Base-by-base conservation (phyloP, 2,797 vertebrate genomes). In the Tachyglossus aculeatus region DNA sequence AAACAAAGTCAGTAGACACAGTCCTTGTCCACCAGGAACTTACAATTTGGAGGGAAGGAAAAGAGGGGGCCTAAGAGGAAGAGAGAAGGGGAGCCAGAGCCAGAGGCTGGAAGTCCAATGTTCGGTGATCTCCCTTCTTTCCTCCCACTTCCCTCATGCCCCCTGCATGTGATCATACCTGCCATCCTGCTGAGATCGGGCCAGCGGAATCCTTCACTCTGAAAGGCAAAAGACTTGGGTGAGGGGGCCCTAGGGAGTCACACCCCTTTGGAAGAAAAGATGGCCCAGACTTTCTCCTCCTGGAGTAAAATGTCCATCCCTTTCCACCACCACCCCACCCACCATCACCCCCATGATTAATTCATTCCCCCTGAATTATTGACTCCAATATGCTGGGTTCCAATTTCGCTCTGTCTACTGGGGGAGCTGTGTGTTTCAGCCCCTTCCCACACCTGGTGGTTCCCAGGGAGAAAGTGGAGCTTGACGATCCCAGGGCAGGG, bases 211-310 rank as follows among this genome's bases (percentile, higher is more conserved):
- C n/a, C 75, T 48, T 73, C 7, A 0, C 15, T 44, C 81, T 86
- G 75, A 19, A 85, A 83, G 66, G 78, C 47, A 85, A 71, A 60
- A 40, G 27, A 48, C 44, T 44, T 18, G 24, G 32, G 59, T 7
- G 4, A 18, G 31, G 18, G 31, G n/a, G 31, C 45, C 24, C 0
- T 2, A 4, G 22, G 55, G 40, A 51, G 32, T 13, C 29, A 51
- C 18, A n/a, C 4, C 11, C 29, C 18, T 14, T 2, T 18, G 51
- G 18, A n/a, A 21, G 48, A 31, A n/a, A n/a, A n/a, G n/a, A n/a
- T n/a, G n/a, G n/a, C n/a, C n/a, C n/a, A n/a, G n/a, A n/a, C n/a
- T n/a, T n/a, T n/a, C n/a, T n/a, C n/a, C n/a, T n/a, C n/a, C n/a
- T n/a, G n/a, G n/a, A n/a, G n/a, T n/a, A n/a, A n/a, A n/a, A n/a